Percentiles rank a stretch among this genome's conserved stretches.
Evolutionary conservation across 2,888 invertebrate species (phyloP).

Genomic region (Aproaerema taeniolella): DNA sequence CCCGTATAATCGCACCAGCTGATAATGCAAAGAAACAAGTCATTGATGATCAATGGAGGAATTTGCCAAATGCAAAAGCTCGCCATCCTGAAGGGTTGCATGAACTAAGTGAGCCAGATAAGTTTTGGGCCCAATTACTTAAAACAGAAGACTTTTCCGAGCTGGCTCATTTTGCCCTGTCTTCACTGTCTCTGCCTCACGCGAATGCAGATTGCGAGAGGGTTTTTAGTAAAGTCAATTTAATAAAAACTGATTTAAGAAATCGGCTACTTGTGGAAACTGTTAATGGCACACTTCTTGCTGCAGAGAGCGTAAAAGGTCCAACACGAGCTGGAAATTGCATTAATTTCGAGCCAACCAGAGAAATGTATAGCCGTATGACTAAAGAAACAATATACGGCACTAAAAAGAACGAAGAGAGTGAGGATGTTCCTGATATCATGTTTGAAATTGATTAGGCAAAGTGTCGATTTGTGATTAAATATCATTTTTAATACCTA

Average conservation of each 20-base stretch:
- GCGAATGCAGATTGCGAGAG: conserved; percentile 13
- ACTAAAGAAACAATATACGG: conserved; percentile 10
- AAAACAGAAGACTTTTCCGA: conserved; percentile 18
- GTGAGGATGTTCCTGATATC: too few relatives aligned
- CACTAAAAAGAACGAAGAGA: too few relatives aligned
- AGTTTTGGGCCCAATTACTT: conserved; percentile 17
- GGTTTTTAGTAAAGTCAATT: conserved; percentile 12
- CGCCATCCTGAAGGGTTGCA: conserved; percentile 15
- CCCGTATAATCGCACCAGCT: conserved; percentile 9
- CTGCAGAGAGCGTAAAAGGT: conserved; percentile 16
- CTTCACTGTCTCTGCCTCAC: too few relatives aligned
- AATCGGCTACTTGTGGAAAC: conserved; percentile 13
- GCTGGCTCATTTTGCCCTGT: conserved; percentile 15
- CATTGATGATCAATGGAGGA: conserved; percentile 13
- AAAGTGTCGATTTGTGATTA: too few relatives aligned
- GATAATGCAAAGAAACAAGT: conserved; percentile 10
- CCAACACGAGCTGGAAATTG: conserved; percentile 12
- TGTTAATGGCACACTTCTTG: conserved; percentile 16
- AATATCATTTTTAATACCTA: too few relatives aligned
- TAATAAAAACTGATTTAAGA: conserved; percentile 13
- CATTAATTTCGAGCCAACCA: conserved; percentile 13
- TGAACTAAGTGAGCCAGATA: conserved; percentile 14
- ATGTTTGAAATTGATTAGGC: too few relatives aligned
- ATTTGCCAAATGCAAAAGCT: conserved; percentile 11
- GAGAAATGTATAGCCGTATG: conserved; percentile 12